phyloP scores from a whole-genome alignment of 2,113 vertebrate genomes.

The Oriolus oriolus region DNA sequence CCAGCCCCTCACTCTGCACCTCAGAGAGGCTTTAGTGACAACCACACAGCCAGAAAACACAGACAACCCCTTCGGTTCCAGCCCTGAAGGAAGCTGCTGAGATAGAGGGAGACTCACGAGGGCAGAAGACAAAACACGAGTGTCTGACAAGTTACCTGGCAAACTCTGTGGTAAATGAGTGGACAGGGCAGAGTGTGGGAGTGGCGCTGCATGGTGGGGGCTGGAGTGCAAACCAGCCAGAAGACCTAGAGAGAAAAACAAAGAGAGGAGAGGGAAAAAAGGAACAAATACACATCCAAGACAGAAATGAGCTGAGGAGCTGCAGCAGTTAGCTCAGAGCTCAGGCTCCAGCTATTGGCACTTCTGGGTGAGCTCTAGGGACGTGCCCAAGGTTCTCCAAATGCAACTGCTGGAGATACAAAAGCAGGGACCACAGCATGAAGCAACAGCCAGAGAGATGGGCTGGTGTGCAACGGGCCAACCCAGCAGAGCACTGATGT shows the following conservation, averaged over 20 bases:
- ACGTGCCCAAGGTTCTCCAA: not conserved
- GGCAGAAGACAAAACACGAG: not conserved
- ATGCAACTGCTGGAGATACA: not conserved
- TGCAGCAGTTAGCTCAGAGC: not conserved
- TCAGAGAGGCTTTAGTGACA: accelerated
- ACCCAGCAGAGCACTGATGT: not conserved
- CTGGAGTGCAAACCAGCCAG: constrained; percentile 81
- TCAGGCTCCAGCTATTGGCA: not conserved
- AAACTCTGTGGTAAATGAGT: constrained; percentile 78
- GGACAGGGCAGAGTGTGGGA: constrained; percentile 77
- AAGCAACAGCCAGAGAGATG: not conserved
- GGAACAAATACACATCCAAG: constrained; percentile 66
- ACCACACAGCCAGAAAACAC: not conserved
- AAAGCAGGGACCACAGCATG: not conserved
- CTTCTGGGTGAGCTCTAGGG: not conserved
- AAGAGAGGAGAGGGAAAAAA: constrained; percentile 33
- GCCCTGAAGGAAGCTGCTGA: not conserved
- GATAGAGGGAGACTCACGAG: not conserved
- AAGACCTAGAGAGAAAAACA: constrained; percentile 76
- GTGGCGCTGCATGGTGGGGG: constrained; percentile 73
- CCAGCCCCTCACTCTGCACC: not conserved
- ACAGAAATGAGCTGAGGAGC: constrained; percentile 38
- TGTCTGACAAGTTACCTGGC: constrained; percentile 76
- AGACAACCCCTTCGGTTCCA: not conserved
- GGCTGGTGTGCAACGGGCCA: not conserved